These are phyloP conservation scores for Tragulus kanchil DNA, from an alignment of 2,113 vertebrate genomes.

Conservation along the genomic window DNA sequence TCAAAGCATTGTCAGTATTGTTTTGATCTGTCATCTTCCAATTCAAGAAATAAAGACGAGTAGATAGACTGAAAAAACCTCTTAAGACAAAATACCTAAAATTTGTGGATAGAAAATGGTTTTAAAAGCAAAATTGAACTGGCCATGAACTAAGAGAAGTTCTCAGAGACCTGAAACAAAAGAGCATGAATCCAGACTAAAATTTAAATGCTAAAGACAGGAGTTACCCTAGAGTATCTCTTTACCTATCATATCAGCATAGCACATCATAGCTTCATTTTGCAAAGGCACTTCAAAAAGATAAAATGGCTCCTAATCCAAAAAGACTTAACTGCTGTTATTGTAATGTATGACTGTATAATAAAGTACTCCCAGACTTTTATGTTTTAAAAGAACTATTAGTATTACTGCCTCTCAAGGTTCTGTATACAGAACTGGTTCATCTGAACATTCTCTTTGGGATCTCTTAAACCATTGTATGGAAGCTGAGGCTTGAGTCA, in stretches of 20 bases:
- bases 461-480: background rate
- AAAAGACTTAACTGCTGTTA: background rate
- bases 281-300: conserved; percentile 28
- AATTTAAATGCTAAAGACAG: background rate
- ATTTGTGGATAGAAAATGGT: conserved; percentile 2
- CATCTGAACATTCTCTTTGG: background rate
- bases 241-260: background rate
- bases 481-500: background rate
- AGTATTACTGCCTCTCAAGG: background rate
- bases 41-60: conserved; percentile 6
- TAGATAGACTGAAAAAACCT: background rate
- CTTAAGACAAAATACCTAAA: background rate
- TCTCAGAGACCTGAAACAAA: background rate
- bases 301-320: background rate
- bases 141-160: background rate
- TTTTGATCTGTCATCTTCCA: background rate
- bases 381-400: background rate
- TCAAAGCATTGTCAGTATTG: background rate
- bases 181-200: conserved; percentile 5
- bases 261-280: background rate
- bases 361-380: background rate
- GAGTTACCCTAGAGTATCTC: background rate
- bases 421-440: background rate
- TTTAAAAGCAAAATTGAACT: background rate
- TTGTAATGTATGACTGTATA: background rate